phyloP scores from a whole-genome alignment of 1,140 invertebrate genomes.

The Aphidius gifuensis region DNA sequence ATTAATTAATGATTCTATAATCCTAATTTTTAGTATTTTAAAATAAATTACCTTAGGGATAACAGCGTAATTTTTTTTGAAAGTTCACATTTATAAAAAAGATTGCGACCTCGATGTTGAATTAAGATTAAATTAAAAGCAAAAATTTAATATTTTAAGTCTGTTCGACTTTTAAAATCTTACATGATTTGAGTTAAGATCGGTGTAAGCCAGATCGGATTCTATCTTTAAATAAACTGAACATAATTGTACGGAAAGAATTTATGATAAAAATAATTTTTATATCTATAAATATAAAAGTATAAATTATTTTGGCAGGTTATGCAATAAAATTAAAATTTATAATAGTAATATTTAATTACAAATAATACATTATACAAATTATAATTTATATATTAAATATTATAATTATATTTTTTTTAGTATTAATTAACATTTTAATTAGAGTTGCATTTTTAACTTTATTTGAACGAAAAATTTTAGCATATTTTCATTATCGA shows the following conservation, averaged over 20 bases:
- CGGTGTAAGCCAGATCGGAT: slow-evolving; percentile 72
- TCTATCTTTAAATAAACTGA: slow-evolving; percentile 61
- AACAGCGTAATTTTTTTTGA: slow-evolving; percentile 68
- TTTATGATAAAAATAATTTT: slow-evolving; percentile 47
- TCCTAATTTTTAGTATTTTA: slow-evolving; percentile 50
- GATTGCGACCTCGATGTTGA: slow-evolving; percentile 79
- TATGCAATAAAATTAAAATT: slow-evolving; percentile 65
- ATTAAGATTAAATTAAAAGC: slow-evolving; percentile 66
- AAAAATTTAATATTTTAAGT: slow-evolving; percentile 62
- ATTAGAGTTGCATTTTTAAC: slow-evolving; percentile 65
- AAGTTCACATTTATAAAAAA: slow-evolving; percentile 63
- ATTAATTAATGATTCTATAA: slow-evolving; percentile 48
- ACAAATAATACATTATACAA: slow-evolving; percentile 44
- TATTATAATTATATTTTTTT: slow-evolving; percentile 47
- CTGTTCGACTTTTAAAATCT: slow-evolving; percentile 75
- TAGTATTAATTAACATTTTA: slow-evolving; percentile 57
- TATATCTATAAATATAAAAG: slow-evolving; percentile 48
- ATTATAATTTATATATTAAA: slow-evolving; percentile 43
- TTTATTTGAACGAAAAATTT: slow-evolving; percentile 66
- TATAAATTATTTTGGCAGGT: slow-evolving; percentile 61
- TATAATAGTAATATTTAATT: slow-evolving; percentile 56
- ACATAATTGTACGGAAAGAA: slow-evolving; percentile 69
- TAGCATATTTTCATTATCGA: slow-evolving; percentile 67
- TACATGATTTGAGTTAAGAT: slow-evolving; percentile 78
- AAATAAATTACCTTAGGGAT: slow-evolving; percentile 69